These are phyloP conservation scores for Trachelipus rathkii DNA, from an alignment of 1,140 invertebrate genomes.

Conservation along the genomic window DNA sequence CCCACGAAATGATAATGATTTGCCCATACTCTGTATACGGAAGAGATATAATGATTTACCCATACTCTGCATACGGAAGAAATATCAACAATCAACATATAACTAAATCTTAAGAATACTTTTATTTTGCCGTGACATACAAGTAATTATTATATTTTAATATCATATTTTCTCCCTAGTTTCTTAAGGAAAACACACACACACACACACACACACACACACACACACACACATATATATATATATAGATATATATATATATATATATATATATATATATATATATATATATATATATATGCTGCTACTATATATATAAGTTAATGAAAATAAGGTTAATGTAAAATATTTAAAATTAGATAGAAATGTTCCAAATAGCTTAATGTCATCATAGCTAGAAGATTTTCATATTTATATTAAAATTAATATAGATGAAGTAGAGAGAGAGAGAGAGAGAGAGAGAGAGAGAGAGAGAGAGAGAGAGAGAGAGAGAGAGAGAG, in stretches of 20 bases:
- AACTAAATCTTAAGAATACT: no score
- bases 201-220: no score
- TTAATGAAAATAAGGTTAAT: background rate
- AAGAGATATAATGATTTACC: constrained; percentile 64
- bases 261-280: background rate
- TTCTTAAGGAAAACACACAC: no score
- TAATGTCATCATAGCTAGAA: no score
- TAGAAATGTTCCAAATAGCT: no score
- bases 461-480: constrained; percentile 5
- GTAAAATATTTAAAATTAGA: background rate
- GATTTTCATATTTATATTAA: no score
- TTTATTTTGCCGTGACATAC: no score
- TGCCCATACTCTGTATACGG: constrained; percentile 62
- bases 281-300: background rate
- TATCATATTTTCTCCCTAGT: no score
- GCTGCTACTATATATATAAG: no score
- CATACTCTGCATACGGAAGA: constrained; percentile 56
- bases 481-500: constrained; percentile 10
- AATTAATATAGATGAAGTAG: background rate
- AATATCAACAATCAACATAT: no score
- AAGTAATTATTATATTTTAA: no score
- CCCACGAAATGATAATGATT: constrained; percentile 79
- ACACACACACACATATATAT: background rate
- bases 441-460: background rate
- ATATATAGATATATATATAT: constrained; percentile 17